Percentiles rank a stretch among this genome's conserved stretches.
Evolutionary conservation across 2,888 invertebrate genomes (phyloP).

Genomic region (Adineta ricciae): DNA sequence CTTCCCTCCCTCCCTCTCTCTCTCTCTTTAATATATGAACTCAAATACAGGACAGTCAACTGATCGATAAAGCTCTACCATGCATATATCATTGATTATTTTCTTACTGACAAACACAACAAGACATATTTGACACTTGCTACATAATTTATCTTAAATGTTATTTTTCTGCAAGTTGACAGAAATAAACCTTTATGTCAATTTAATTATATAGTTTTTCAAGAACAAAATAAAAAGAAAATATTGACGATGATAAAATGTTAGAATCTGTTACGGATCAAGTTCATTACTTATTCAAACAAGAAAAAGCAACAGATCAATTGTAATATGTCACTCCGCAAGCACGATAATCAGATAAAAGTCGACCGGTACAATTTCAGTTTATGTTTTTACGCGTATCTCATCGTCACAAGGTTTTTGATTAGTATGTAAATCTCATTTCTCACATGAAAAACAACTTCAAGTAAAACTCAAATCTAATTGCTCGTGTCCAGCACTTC

Average conservation of each 20-base stretch:
- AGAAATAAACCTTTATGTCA: neutral
- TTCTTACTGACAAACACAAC: neutral
- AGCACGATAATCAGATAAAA: neutral
- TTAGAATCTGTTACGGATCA: neutral
- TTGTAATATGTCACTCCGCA: neutral
- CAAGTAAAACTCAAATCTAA: neutral
- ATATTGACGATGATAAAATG: neutral
- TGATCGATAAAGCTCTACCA: neutral
- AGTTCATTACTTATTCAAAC: neutral
- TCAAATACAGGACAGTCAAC: neutral
- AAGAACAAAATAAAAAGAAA: neutral
- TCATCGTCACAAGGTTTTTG: neutral
- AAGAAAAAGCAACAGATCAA: neutral
- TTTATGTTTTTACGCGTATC: neutral
- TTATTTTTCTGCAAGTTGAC: neutral
- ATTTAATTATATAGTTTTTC: neutral
- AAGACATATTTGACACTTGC: neutral
- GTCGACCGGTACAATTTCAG: neutral
- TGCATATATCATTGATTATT: neutral
- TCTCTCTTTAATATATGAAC: neutral
- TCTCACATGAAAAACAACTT: neutral
- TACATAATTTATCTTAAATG: neutral
- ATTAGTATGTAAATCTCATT: neutral
- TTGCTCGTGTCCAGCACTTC: too few relatives aligned
- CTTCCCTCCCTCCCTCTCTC: neutral